Conservation (phyloP, 2,888 invertebrate genomes). For the Cataglyphis rosenhaueri region DNA sequence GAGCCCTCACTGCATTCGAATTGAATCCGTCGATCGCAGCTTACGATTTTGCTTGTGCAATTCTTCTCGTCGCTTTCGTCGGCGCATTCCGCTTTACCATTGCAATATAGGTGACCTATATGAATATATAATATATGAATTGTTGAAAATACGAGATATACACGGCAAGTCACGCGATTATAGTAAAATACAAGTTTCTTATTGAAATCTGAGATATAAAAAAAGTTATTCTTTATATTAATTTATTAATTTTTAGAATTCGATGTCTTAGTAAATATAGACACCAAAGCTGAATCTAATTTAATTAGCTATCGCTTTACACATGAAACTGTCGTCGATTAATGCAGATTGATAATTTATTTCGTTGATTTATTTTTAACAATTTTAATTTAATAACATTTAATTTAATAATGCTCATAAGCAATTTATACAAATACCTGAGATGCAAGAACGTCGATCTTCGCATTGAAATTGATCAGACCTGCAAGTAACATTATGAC, state of each 20-base stretch:
- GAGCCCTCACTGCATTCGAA: slow-evolving; percentile 94
- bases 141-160: slow-evolving; percentile 3
- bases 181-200: not conserved
- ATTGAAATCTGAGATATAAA: not conserved
- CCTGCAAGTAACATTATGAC: slow-evolving; percentile 92
- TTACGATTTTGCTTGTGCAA: slow-evolving; percentile 88
- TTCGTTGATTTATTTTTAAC: not conserved
- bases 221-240: not conserved
- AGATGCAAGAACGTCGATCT: slow-evolving; percentile 92
- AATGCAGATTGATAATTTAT: not conserved
- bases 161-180: not conserved
- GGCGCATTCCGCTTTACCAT: slow-evolving; percentile 92
- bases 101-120: slow-evolving; percentile 91
- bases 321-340: not conserved
- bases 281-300: slow-evolving; percentile 10
- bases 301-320: not conserved
- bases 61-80: slow-evolving; percentile 95
- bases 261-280: not conserved
- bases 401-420: not conserved
- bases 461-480: slow-evolving; percentile 95
- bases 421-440: slow-evolving; percentile 80
- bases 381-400: slow-evolving; percentile 14
- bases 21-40: slow-evolving; percentile 92
- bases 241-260: not conserved
- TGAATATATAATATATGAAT: not conserved